Percentiles rank a stretch among this genome's conserved stretches.
phyloP scores from a whole-genome alignment of 2,888 invertebrate species.

The Hemicrepidius hirtus region DNA sequence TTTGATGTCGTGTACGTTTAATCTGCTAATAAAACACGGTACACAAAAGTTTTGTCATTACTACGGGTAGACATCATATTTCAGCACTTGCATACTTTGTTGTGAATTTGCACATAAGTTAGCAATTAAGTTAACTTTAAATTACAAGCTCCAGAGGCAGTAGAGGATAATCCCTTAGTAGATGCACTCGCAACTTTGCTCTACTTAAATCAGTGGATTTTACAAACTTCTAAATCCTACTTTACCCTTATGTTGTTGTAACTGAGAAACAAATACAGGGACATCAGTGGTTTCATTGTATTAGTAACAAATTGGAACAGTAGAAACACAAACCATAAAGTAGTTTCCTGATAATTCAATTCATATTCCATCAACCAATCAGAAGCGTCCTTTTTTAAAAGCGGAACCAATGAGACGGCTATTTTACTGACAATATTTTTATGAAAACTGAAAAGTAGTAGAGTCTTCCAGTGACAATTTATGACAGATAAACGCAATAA shows the following conservation, averaged over 20 bases:
- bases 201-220: conserved; percentile 19
- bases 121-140: conserved; percentile 26
- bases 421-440: no score
- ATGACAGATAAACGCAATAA: no score
- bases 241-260: conserved; percentile 3
- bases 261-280: no score
- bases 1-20: no score
- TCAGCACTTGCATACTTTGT: not conserved
- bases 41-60: not conserved
- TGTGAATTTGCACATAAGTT: conserved; percentile 4
- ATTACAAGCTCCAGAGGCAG: conserved; percentile 15
- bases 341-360: no score
- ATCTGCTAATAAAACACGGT: not conserved
- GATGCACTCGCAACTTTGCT: conserved; percentile 22
- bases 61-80: not conserved
- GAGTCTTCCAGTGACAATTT: no score
- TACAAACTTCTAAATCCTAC: conserved; percentile 4
- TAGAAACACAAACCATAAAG: no score
- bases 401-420: no score
- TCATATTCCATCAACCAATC: no score
- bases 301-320: not conserved
- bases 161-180: conserved; percentile 20
- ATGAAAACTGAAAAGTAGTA: no score
- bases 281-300: not conserved
- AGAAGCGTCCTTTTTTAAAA: no score